These are phyloP conservation scores for Lethrus apterus DNA, from an alignment of 1,140 invertebrate species.

Conservation along the genomic window DNA sequence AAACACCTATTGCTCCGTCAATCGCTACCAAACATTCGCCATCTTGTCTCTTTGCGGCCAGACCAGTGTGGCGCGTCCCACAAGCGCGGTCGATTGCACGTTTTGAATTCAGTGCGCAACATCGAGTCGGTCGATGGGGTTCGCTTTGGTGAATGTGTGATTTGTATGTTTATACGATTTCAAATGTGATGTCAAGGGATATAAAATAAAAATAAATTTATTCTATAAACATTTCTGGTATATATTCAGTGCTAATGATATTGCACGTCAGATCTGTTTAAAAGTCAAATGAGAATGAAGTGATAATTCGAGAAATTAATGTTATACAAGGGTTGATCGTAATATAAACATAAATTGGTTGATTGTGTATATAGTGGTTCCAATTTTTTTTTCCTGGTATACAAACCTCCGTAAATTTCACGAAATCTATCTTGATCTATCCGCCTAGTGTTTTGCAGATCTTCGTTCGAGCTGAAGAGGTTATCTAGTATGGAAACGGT, in stretches of 20 bases:
- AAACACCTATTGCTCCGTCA: not conserved
- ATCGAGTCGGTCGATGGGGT: not conserved
- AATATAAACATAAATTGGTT: no score
- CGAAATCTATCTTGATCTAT: slow-evolving; percentile 14
- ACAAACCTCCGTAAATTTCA: slow-evolving; percentile 3
- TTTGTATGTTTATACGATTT: no score
- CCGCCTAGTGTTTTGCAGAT: slow-evolving; percentile 28
- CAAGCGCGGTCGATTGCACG: not conserved
- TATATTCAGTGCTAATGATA: no score
- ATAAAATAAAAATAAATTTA: no score
- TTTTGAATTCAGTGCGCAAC: slow-evolving; percentile 5
- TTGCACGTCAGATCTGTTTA: no score
- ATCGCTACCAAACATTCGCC: slow-evolving; percentile 12
- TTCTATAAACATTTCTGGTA: no score
- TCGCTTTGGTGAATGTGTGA: no score
- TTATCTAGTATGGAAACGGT: slow-evolving; percentile 46
- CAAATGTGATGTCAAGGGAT: no score
- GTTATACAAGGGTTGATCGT: no score
- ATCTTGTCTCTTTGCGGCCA: slow-evolving; percentile 13
- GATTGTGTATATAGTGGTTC: not conserved
- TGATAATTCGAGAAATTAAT: no score
- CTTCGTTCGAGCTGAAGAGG: slow-evolving; percentile 43
- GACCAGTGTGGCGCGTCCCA: slow-evolving; percentile 3
- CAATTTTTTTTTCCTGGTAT: not conserved
- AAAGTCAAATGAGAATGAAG: no score